Conservation (phyloP, 2,113 vertebrate species). For the Mobula birostris region DNA sequence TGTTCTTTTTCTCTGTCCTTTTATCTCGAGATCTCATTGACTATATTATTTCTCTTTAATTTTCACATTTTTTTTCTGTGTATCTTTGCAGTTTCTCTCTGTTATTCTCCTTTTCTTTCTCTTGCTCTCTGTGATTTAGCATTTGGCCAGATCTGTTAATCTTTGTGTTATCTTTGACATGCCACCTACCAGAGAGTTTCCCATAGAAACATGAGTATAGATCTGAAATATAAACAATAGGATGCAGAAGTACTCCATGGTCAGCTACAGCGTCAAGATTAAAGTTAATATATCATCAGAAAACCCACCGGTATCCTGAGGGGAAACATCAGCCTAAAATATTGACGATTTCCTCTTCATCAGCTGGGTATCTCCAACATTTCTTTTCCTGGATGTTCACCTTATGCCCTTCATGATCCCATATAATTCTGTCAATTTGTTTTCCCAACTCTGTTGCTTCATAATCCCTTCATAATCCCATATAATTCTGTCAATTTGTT, state of each 20-base stretch:
- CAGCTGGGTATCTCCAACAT: too few species aligned
- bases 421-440: neutral
- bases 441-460: too few species aligned
- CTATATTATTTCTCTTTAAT: neutral
- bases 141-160: neutral
- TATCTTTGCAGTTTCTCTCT: neutral
- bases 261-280: too few species aligned
- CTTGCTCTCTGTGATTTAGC: neutral
- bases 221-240: too few species aligned
- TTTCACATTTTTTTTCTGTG: neutral
- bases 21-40: neutral
- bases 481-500: neutral
- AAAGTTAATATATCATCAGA: too few species aligned
- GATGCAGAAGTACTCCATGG: too few species aligned
- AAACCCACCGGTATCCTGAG: too few species aligned
- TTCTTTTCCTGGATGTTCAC: neutral
- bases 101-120: neutral
- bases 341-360: too few species aligned
- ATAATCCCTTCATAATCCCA: neutral
- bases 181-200: neutral
- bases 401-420: neutral
- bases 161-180: neutral
- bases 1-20: neutral
- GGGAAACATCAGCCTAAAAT: too few species aligned
- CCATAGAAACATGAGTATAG: neutral